Conservation (phyloP, 1,140 invertebrate species). For the Meloidogyne floridensis region DNA sequence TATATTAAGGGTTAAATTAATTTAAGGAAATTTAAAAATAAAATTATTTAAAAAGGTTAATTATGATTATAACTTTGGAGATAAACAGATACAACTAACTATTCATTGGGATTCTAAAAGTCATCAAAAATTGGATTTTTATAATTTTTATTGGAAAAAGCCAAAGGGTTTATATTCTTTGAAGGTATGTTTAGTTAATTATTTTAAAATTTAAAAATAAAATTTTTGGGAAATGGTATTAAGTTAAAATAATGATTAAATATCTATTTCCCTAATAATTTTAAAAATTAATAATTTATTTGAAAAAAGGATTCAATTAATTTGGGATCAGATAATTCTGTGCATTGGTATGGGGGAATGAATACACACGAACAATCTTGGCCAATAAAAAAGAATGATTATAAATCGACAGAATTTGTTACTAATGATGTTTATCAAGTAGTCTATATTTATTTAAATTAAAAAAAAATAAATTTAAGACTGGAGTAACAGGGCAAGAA, state of each 20-base stretch:
- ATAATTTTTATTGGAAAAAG: constrained; percentile 29
- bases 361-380: constrained; percentile 32
- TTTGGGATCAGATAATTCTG: constrained; percentile 9
- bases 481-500: constrained; percentile 41
- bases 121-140: constrained; percentile 23
- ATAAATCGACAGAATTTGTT: constrained; percentile 37
- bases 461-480: constrained; percentile 16
- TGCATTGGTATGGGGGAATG: constrained; percentile 36
- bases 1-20: not conserved
- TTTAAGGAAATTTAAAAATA: not conserved
- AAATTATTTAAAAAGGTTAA: not conserved
- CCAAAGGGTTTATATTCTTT: constrained; percentile 16
- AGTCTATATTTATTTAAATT: constrained; percentile 14
- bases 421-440: constrained; percentile 34
- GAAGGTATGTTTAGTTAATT: not conserved
- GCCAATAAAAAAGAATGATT: constrained; percentile 31
- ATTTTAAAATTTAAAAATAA: too few species aligned
- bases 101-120: constrained; percentile 1
- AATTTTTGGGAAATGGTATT: too few species aligned
- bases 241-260: too few species aligned
- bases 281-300: not conserved
- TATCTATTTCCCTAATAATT: too few species aligned
- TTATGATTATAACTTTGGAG: not conserved
- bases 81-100: constrained; percentile 16
- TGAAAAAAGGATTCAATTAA: constrained; percentile 6